Base-by-base conservation (phyloP, 2,113 vertebrate genomes). In the Rallus limicola region DNA sequence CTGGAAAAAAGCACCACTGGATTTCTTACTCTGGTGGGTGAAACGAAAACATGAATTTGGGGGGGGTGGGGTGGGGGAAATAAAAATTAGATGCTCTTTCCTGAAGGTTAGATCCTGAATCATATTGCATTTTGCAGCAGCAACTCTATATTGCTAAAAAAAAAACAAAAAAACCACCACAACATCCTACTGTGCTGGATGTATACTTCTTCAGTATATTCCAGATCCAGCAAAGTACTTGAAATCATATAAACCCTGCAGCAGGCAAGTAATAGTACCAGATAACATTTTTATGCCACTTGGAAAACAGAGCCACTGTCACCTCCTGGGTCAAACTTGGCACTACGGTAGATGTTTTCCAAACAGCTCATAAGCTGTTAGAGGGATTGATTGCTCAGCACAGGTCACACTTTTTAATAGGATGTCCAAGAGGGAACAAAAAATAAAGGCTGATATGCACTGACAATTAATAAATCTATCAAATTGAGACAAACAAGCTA, bases 391-490 rank as follows among this genome's bases (percentile, higher is more conserved):
- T 28, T 50, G 19, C 36, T 82, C 78, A 68, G 29, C 25, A 20
- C 0, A 60, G 4, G 10, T 36, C 2, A 1, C 3, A 20, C 11
- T 59, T 93, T n/a, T 58, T 76, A 71, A 69, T 0, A 2, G 13
- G 8, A 40, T 53, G 15, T 65, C 67, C 36, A 46, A 83, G 53
- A 80, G 70, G 14, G 6, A 77, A 29, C 4, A 80, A 0, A 7
- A 36, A 88, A 85, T 25, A 65, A 82, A 79, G 36, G 11, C 36
- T 72, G 67, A 74, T 18, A 83, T 28, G 5, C 36, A 40, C 8
- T n/a, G 10, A 67, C 63, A 87, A 42, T 6, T 11, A 65, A 29
- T 40, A 79, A 21, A 67, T 31, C 29, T 59, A 14, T 29, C 6
- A 52, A 75, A 56, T 2, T 13, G 13, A 26, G 40, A 53, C 18